A percentile compares a stretch with the other conserved stretches of the same genome.
phyloP scores from a whole-genome alignment of 2,888 invertebrate genomes.

The Netelia melanura region DNA sequence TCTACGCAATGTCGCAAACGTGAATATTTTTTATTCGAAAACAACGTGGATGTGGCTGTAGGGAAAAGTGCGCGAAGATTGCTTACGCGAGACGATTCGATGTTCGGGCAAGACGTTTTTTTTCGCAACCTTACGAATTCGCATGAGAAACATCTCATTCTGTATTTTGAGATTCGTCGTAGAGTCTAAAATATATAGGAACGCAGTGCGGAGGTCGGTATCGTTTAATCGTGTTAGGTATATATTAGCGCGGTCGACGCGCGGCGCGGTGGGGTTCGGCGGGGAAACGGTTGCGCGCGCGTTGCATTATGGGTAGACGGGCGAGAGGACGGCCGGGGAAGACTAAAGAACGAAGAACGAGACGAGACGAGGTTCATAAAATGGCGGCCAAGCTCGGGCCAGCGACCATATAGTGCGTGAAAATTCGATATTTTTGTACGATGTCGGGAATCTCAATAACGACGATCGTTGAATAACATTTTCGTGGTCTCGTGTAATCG shows the following conservation, averaged over 20 bases:
- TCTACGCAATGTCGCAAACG: slow-evolving; percentile 53
- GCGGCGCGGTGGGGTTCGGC: slow-evolving; percentile 23
- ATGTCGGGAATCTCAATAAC: slow-evolving; percentile 77
- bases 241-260: slow-evolving; percentile 5
- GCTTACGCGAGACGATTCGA: background rate
- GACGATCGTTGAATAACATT: slow-evolving; percentile 74
- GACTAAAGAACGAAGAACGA: slow-evolving; percentile 74
- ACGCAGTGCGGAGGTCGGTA: slow-evolving; percentile 54
- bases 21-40: slow-evolving; percentile 64
- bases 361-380: slow-evolving; percentile 82
- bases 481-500: slow-evolving; percentile 68
- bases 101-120: slow-evolving; percentile 2
- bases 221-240: slow-evolving; percentile 62
- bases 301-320: slow-evolving; percentile 79
- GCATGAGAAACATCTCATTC: background rate
- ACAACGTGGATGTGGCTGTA: background rate
- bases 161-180: slow-evolving; percentile 27
- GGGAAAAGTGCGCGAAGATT: slow-evolving; percentile 30
- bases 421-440: slow-evolving; percentile 80
- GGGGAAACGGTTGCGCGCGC: slow-evolving; percentile 62
- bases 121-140: background rate
- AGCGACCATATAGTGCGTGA: slow-evolving; percentile 83
- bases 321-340: slow-evolving; percentile 67
- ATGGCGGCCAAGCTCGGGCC: slow-evolving; percentile 83
- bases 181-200: slow-evolving; percentile 30